phyloP scores from a whole-genome alignment of 1,140 invertebrate species.

The Nomia melanderi region DNA sequence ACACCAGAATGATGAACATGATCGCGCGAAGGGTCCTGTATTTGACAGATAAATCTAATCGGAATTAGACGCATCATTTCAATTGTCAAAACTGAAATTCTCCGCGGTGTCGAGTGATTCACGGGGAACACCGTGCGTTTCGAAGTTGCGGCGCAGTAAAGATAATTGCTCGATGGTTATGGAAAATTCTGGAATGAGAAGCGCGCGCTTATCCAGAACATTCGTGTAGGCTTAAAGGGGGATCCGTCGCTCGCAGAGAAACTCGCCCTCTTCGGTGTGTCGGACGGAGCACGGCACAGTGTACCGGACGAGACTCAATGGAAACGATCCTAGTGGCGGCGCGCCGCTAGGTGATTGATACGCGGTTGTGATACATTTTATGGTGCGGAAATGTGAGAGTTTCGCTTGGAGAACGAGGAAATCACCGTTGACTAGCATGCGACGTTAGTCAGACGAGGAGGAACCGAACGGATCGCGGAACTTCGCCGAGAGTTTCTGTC shows the following conservation, averaged over 20 bases:
- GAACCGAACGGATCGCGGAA: background rate
- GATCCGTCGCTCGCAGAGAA: background rate
- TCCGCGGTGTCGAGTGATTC: no score
- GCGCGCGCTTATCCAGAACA: background rate
- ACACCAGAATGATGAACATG: no score
- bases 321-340: constrained; percentile 60
- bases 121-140: no score
- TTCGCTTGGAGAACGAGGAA: constrained; percentile 19
- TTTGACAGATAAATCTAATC: no score
- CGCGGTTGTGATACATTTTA: constrained; percentile 34
- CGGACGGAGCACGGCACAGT: background rate
- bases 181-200: constrained; percentile 39
- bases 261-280: constrained; percentile 7
- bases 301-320: constrained; percentile 1
- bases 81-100: no score
- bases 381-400: constrained; percentile 47
- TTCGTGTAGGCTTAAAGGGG: no score
- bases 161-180: background rate
- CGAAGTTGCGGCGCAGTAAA: background rate
- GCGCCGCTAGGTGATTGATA: constrained; percentile 52
- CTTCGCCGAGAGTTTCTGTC: constrained; percentile 63
- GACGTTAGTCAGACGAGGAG: constrained; percentile 29
- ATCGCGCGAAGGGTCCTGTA: no score
- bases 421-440: constrained; percentile 35
- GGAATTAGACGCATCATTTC: no score